Evolutionary conservation across 2,113 vertebrate species (phyloP), one percentile per base, ranked within the genome.

Genomic region (Alces alces): DNA sequence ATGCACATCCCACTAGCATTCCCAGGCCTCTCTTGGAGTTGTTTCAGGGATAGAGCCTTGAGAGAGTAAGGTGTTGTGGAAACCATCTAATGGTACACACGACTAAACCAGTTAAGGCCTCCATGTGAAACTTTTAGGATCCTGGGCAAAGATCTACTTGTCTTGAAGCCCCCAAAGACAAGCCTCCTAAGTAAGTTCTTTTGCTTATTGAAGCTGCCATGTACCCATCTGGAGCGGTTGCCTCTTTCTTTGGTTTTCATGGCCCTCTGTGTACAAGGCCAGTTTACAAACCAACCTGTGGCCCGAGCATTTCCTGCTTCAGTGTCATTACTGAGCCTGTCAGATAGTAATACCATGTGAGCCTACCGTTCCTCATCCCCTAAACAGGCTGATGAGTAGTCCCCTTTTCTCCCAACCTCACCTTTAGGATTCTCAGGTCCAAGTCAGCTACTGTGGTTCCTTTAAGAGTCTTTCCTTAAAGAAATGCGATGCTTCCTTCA

Each of bases 1-100:
- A 36, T 54, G 79, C n/a, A 36, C 50, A 7, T 82, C 2, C 11
- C 0, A 0, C 19, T 11, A 54, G 19, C 17, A 82, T 54, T 82
- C 17, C 17, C 79, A 52, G 33, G 47, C 16, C 64, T 52, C 10
- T 50, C 28, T 10, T n/a, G 12, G 79, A 82, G 6, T 21, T 82
- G 50, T 23, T 54, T 6, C 33, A 54, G 33, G 50, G 79, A 54
- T 9, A 82, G 17, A 23, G 19, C 11, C 79, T 82, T 54, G 33
- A 82, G 50, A 82, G 33, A 54, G 33, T 25, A 82, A 54, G 30
- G 50, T 82, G 47, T n/a, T 54, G 50, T 54, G 50, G 30, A 82
- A 33, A n/a, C 33, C 50, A 82, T 25, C 30, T 50, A 23, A 33
- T 25, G 23, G 45, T 36, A 66, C n/a, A 64, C 3, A 33, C 25